These are phyloP conservation scores for Platycercus adscitus DNA, from an alignment of 2,113 vertebrate genomes.

Conservation along the genomic window DNA sequence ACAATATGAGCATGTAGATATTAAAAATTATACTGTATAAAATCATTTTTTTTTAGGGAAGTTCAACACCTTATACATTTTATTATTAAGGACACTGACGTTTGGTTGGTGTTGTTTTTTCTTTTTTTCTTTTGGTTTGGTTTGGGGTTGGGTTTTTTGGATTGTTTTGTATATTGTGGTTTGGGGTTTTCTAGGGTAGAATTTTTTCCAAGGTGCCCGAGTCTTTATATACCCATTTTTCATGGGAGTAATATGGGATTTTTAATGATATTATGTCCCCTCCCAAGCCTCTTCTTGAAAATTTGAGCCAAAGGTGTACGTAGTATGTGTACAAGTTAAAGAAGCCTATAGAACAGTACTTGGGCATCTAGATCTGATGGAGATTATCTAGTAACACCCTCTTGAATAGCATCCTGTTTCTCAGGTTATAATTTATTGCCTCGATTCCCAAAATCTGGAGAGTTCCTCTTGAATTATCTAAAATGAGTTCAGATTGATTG, in stretches of 20 bases:
- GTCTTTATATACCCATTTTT: background rate
- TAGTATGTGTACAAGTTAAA: background rate
- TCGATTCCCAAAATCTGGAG: background rate
- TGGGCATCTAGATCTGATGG: background rate
- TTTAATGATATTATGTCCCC: background rate
- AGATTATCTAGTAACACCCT: background rate
- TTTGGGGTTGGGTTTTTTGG: background rate
- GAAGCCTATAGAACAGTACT: background rate
- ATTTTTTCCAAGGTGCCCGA: background rate
- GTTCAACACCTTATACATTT: background rate
- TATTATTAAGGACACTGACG: background rate
- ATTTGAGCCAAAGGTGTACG: background rate
- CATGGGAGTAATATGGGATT: background rate
- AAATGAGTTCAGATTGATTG: background rate
- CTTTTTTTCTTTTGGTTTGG: background rate
- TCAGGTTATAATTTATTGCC: background rate
- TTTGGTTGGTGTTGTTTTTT: background rate
- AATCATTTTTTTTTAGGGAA: background rate
- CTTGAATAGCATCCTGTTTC: background rate
- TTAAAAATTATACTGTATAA: background rate
- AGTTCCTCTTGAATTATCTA: background rate
- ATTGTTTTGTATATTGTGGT: rapidly evolving
- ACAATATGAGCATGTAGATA: no score
- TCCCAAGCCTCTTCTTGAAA: background rate
- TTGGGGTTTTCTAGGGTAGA: background rate